Conservation (phyloP, 35 echinoderm and acorn worm species). For the Apostichopus californicus region DNA sequence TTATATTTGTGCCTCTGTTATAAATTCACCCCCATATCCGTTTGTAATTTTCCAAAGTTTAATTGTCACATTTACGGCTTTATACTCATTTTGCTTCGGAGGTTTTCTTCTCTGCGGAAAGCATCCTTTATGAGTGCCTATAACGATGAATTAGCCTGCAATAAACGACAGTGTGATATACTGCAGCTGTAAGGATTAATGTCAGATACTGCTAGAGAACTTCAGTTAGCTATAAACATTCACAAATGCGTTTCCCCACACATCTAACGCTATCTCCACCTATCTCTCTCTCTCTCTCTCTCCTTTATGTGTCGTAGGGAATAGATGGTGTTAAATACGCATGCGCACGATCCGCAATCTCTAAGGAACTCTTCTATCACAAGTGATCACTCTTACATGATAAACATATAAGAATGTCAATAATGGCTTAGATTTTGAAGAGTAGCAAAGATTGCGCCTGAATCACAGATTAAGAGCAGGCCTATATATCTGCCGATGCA, state of each 20-base stretch:
- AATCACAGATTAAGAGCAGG: not conserved
- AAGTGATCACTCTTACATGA: not conserved
- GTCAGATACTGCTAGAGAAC: constrained; percentile 31
- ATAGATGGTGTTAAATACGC: not conserved
- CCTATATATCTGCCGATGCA: not conserved
- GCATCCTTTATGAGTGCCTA: constrained; percentile 25
- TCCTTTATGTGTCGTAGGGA: not conserved
- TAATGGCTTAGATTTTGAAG: not conserved
- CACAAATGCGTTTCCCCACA: constrained; percentile 37
- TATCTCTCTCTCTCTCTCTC: not conserved
- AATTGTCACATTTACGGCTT: constrained; percentile 52
- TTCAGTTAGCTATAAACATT: constrained; percentile 37
- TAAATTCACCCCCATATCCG: constrained; percentile 47
- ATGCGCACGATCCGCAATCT: not conserved
- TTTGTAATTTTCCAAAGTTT: constrained; percentile 53
- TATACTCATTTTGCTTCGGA: constrained; percentile 47
- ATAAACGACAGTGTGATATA: constrained; percentile 44
- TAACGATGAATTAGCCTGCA: constrained; percentile 37
- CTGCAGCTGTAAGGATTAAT: constrained; percentile 42
- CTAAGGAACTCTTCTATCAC: not conserved
- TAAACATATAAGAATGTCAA: not conserved
- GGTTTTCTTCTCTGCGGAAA: constrained; percentile 20
- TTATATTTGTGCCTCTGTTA: constrained; percentile 52
- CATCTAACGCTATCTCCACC: not conserved
- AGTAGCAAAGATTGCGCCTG: not conserved